These are phyloP conservation scores for Prosopocoilus inquinatus DNA, from an alignment of 2,888 invertebrate species.

Conservation along the genomic window DNA sequence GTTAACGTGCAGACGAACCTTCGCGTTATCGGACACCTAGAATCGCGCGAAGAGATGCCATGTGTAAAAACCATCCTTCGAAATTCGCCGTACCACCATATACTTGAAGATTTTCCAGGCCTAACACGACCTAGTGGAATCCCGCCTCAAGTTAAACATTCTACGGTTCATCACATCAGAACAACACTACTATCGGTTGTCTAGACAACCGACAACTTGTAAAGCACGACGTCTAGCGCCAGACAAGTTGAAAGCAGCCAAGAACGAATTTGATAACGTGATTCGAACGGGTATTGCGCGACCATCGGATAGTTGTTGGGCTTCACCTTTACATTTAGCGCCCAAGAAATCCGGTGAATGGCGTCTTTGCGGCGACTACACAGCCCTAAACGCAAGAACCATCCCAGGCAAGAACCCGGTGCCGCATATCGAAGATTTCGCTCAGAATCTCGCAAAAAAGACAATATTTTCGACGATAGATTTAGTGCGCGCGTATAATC, in stretches of 20 bases:
- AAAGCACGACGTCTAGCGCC: conserved; percentile 35
- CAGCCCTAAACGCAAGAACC: conserved; percentile 26
- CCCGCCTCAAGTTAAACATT: too few species aligned
- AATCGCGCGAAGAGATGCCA: too few species aligned
- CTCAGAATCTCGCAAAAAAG: too few species aligned
- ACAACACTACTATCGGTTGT: too few species aligned
- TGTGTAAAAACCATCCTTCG: too few species aligned
- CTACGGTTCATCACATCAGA: too few species aligned
- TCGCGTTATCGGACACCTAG: too few species aligned
- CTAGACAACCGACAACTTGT: too few species aligned
- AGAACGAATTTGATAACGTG: conserved; percentile 33
- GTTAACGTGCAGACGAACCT: too few species aligned
- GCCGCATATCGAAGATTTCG: conserved; percentile 27
- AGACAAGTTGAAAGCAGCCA: conserved; percentile 28
- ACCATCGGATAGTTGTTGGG: conserved; percentile 33
- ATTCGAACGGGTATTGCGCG: conserved; percentile 29
- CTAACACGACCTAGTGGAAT: too few species aligned
- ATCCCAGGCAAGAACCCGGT: conserved; percentile 26
- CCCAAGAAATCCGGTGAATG: conserved; percentile 28
- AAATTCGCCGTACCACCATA: too few species aligned
- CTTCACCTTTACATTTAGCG: conserved; percentile 33
- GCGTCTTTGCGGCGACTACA: conserved; percentile 31
- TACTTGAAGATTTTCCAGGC: too few species aligned
- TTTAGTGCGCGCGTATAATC: conserved; percentile 42
- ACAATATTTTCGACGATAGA: conserved; percentile 32